A percentile compares a stretch with the other conserved stretches of the same genome.
Conservation (phyloP, 2,888 invertebrate genomes). For the Mechanitis mazaeus region DNA sequence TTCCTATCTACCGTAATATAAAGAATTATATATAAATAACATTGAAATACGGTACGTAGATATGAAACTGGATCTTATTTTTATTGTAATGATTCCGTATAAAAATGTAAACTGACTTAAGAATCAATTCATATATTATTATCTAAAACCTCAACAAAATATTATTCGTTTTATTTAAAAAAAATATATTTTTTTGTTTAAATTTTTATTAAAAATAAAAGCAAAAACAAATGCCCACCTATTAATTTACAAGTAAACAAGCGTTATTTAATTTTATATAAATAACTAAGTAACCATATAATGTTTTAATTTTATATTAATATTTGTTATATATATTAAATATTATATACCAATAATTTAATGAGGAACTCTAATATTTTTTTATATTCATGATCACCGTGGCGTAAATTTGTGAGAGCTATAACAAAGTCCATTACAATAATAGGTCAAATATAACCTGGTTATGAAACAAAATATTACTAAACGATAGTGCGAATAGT, state of each 20-base stretch:
- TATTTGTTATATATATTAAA: no score
- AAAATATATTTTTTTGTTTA: no score
- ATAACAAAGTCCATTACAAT: constrained; percentile 16
- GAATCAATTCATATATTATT: background rate
- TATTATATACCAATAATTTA: background rate
- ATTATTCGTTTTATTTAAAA: no score
- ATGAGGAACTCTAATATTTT: constrained; percentile 21
- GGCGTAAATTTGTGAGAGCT: constrained; percentile 33
- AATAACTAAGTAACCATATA: no score
- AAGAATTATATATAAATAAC: constrained; percentile 6
- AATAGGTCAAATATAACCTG: background rate
- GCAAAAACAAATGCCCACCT: no score
- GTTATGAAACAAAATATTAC: constrained; percentile 3
- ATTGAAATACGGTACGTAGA: background rate
- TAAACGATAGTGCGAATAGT: background rate
- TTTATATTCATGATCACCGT: constrained; percentile 25
- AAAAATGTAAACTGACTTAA: background rate
- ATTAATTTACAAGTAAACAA: no score
- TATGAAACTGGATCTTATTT: background rate
- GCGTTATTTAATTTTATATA: no score
- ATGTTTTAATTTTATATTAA: no score
- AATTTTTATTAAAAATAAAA: no score
- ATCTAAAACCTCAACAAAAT: background rate
- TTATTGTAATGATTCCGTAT: background rate
- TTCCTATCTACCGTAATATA: background rate